A percentile compares a stretch with the other conserved stretches of the same genome.
These are phyloP conservation scores for Diaprepes abbreviatus DNA, from an alignment of 2,888 invertebrate species.

Conservation along the genomic window DNA sequence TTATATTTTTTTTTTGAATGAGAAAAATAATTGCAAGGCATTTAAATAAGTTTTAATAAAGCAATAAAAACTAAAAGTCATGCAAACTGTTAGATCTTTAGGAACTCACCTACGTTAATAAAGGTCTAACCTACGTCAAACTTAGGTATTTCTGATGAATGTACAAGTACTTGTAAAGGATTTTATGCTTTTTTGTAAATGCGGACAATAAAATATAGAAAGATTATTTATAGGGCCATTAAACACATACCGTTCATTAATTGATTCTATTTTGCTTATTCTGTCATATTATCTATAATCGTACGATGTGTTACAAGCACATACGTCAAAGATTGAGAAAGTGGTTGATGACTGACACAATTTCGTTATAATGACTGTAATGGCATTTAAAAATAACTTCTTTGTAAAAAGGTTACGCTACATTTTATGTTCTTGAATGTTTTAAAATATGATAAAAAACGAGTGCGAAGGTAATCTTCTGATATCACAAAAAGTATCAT, in stretches of 20 bases:
- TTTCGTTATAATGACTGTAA: conserved; percentile 5
- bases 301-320: conserved; percentile 5
- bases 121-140: conserved; percentile 21
- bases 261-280: conserved; percentile 8
- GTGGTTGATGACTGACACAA: conserved; percentile 11
- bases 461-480: too few relatives aligned
- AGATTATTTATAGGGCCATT: conserved; percentile 9
- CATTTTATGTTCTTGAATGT: too few relatives aligned
- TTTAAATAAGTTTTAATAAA: background rate
- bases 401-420: too few relatives aligned
- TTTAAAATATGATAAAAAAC: too few relatives aligned
- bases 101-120: conserved; percentile 1
- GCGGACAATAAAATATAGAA: background rate
- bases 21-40: background rate
- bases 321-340: conserved; percentile 11
- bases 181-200: conserved; percentile 1
- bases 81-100: conserved; percentile 9
- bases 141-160: conserved; percentile 1
- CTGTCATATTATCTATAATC: conserved; percentile 8
- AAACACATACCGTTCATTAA: conserved; percentile 8
- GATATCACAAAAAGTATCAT: too few relatives aligned
- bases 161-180: conserved; percentile 12
- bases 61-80: conserved; percentile 11
- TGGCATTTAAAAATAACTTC: conserved; percentile 6
- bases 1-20: background rate